Conservation (phyloP, 2,113 vertebrate species). For the Indicator indicator region DNA sequence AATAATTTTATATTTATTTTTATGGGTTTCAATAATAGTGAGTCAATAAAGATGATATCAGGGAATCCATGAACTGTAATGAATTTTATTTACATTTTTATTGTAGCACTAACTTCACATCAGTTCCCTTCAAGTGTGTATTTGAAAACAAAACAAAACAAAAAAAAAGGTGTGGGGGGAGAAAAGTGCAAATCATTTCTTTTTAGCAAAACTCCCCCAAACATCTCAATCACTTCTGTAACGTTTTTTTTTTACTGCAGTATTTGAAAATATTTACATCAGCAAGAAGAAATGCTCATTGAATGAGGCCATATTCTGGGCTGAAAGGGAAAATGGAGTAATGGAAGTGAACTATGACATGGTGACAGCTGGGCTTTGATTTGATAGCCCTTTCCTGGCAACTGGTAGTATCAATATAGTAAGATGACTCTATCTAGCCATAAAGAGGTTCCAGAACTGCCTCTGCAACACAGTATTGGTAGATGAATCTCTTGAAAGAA, state of each 20-base stretch:
- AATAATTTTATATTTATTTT: constrained; percentile 50
- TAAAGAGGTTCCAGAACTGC: neutral
- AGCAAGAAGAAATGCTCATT: neutral
- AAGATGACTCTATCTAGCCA: neutral
- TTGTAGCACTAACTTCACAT: constrained; percentile 51
- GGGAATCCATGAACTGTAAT: constrained; percentile 53
- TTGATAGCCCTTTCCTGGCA: neutral
- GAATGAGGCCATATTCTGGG: neutral
- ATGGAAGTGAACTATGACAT: neutral
- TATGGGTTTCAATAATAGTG: constrained; percentile 1
- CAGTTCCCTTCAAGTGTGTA: constrained; percentile 39
- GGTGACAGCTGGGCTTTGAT: neutral
- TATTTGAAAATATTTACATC: constrained; percentile 42
- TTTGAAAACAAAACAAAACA: neutral
- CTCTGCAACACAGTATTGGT: too few relatives aligned
- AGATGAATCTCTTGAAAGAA: too few relatives aligned
- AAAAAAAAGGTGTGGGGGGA: too few relatives aligned
- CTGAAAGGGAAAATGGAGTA: neutral
- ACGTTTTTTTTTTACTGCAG: constrained; percentile 43
- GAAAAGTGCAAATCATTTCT: constrained; percentile 27
- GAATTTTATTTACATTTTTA: constrained; percentile 72
- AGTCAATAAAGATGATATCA: constrained; percentile 37
- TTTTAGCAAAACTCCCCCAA: constrained; percentile 44
- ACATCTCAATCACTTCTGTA: constrained; percentile 39
- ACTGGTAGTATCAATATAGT: neutral